phyloP scores from a whole-genome alignment of 2,113 vertebrate species.

The Cyrtonyx montezumae region DNA sequence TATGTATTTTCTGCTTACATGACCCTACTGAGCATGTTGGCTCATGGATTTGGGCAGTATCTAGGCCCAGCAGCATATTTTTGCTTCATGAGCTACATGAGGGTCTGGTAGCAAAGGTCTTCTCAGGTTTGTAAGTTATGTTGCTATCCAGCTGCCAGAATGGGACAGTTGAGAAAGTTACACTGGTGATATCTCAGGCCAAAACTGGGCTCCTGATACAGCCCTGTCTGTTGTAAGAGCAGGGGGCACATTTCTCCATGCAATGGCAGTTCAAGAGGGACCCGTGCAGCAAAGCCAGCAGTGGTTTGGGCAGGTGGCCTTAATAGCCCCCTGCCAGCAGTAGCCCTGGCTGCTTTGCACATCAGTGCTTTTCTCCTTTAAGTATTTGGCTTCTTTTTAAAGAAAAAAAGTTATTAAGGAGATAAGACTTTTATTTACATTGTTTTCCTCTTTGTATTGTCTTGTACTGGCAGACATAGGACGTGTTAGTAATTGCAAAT shows the following conservation, averaged over 20 bases:
- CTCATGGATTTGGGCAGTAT: not conserved
- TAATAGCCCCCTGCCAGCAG: not conserved
- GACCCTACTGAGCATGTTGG: not conserved
- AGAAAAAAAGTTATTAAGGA: too few species aligned
- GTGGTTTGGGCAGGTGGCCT: not conserved
- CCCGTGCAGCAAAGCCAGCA: not conserved
- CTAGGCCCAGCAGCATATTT: not conserved
- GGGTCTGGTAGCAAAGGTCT: not conserved
- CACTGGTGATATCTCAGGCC: not conserved
- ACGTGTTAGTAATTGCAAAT: not conserved
- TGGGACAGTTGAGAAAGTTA: not conserved
- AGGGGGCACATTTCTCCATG: too few species aligned
- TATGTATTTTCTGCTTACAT: not conserved
- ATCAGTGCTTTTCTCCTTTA: not conserved
- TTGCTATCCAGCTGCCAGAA: not conserved
- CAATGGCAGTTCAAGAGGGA: too few species aligned
- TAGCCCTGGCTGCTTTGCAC: not conserved
- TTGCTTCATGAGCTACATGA: not conserved
- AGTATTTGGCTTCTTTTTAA: too few species aligned
- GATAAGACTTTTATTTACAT: not conserved
- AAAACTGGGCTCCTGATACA: not conserved
- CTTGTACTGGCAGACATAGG: not conserved
- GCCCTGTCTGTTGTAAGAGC: not conserved
- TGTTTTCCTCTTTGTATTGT: not conserved
- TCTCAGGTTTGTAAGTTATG: not conserved